Evolutionary conservation across 2,797 vertebrate genomes (phyloP).

Genomic region (Sarcoramphus papa): DNA sequence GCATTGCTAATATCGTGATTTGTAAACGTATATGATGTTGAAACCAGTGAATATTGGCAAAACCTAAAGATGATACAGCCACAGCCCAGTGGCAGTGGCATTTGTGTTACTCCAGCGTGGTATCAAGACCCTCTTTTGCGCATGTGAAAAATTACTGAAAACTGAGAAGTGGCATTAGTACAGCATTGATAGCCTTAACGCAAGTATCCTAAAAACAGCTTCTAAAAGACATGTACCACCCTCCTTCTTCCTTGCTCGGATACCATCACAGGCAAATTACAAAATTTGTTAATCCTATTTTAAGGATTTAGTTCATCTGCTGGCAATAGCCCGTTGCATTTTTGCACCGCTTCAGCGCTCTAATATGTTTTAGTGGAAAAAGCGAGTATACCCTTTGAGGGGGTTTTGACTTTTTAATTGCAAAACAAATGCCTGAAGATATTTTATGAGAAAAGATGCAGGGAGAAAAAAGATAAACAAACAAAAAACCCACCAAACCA

Average conservation of each 20-base stretch:
- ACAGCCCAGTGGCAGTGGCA: neutral
- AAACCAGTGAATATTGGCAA: neutral
- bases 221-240: neutral
- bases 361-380: slow-evolving; percentile 61
- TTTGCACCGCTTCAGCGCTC: slow-evolving; percentile 6
- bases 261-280: slow-evolving; percentile 33
- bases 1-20: neutral
- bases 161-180: neutral
- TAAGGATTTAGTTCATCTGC: slow-evolving; percentile 24
- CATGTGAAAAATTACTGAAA: neutral
- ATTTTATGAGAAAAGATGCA: slow-evolving; percentile 20
- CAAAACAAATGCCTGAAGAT: slow-evolving; percentile 52
- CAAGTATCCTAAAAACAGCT: neutral
- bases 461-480: neutral
- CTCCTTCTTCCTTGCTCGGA: neutral
- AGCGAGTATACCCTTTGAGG: slow-evolving; percentile 36
- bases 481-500: neutral
- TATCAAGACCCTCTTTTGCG: neutral
- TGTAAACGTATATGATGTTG: rapidly evolving
- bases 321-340: slow-evolving; percentile 22
- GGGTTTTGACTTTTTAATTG: slow-evolving; percentile 58
- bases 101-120: neutral
- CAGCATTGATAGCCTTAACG: neutral
- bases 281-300: slow-evolving; percentile 19
- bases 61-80: neutral